A percentile compares a stretch with the other conserved stretches of the same genome.
phyloP scores from a whole-genome alignment of 2,888 invertebrate genomes.

The Cyrtodaria siliqua region DNA sequence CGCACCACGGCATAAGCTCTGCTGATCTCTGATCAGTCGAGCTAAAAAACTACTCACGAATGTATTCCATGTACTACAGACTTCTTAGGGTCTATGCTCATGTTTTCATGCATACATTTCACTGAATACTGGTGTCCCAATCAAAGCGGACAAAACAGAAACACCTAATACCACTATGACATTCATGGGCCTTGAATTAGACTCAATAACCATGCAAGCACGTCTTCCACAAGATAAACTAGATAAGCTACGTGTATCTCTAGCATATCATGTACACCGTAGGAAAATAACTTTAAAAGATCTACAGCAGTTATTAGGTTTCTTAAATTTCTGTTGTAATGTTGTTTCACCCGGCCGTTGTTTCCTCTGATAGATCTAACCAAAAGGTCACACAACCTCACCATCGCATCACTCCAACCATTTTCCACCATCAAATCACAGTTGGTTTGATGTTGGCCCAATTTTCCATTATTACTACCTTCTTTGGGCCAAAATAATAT shows the following conservation, averaged over 20 bases:
- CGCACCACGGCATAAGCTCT: no score
- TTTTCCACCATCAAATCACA: no score
- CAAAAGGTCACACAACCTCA: constrained; percentile 20
- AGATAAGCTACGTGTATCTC: not conserved
- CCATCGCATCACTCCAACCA: constrained; percentile 35
- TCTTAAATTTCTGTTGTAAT: constrained; percentile 43
- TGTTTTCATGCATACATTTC: no score
- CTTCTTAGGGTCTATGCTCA: no score
- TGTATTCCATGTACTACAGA: no score
- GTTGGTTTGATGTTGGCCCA: constrained; percentile 15
- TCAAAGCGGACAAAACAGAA: constrained; percentile 37
- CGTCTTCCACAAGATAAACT: constrained; percentile 35
- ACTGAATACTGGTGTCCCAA: no score
- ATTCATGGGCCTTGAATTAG: constrained; percentile 48
- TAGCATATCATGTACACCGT: not conserved
- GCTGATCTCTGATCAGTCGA: no score
- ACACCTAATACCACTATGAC: constrained; percentile 5
- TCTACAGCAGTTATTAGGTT: constrained; percentile 24
- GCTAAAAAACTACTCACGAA: no score
- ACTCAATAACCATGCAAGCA: constrained; percentile 39
- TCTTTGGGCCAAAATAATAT: constrained; percentile 50
- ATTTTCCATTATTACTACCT: constrained; percentile 30
- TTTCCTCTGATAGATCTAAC: constrained; percentile 49
- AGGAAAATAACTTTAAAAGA: constrained; percentile 14
- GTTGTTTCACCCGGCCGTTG: constrained; percentile 37